A percentile compares a stretch with the other conserved stretches of the same genome.
Conservation (phyloP, 1,140 invertebrate species). For the Drosophila carrolli region DNA sequence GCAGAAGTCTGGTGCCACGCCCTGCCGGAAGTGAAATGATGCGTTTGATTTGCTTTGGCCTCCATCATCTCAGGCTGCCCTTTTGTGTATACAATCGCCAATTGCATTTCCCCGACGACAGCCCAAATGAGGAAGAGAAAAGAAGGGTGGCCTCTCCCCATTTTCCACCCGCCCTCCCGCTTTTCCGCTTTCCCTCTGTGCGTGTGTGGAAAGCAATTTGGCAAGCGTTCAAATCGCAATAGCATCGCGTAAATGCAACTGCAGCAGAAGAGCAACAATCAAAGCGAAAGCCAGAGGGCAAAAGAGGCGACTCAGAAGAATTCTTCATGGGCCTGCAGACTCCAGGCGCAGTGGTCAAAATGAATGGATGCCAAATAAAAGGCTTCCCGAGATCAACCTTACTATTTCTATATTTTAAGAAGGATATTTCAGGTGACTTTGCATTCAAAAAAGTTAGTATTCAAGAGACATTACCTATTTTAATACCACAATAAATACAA, state of each 20-base stretch:
- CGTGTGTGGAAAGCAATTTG: slow-evolving; percentile 71
- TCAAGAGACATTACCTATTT: too few species aligned
- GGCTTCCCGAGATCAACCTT: too few species aligned
- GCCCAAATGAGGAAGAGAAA: slow-evolving; percentile 38
- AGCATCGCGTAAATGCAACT: slow-evolving; percentile 66
- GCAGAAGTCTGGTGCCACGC: slow-evolving; percentile 31
- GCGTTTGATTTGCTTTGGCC: slow-evolving; percentile 70
- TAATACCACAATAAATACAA: too few species aligned
- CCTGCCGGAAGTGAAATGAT: slow-evolving; percentile 75
- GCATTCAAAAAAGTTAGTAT: too few species aligned
- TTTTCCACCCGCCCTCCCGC: neutral
- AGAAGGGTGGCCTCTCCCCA: slow-evolving; percentile 23
- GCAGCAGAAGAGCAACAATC: slow-evolving; percentile 39
- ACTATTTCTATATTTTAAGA: too few species aligned
- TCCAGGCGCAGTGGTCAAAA: neutral
- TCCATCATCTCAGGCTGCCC: slow-evolving; percentile 32
- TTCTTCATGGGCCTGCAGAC: slow-evolving; percentile 12
- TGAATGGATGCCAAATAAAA: neutral
- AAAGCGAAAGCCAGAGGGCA: slow-evolving; percentile 18
- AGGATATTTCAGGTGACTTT: too few species aligned
- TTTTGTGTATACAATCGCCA: slow-evolving; percentile 45
- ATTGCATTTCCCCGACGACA: slow-evolving; percentile 50
- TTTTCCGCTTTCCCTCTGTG: slow-evolving; percentile 8
- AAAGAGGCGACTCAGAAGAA: slow-evolving; percentile 22
- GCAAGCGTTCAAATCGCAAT: slow-evolving; percentile 72